Percentiles rank a stretch among this genome's conserved stretches.
Conservation (phyloP, 2,113 vertebrate genomes). For the Vombatus ursinus region DNA sequence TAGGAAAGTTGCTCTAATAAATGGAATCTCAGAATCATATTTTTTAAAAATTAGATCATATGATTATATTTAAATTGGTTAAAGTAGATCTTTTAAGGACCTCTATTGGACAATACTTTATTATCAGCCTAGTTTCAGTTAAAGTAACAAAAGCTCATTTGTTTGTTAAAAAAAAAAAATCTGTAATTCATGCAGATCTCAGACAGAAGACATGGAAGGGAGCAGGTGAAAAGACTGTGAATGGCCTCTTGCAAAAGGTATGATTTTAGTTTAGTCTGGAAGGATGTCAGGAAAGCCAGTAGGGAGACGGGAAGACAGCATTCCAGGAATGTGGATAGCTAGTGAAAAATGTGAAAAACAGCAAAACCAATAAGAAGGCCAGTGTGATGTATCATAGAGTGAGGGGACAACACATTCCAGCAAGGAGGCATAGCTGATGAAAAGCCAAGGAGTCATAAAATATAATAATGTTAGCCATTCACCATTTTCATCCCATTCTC, state of each 20-base stretch:
- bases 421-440: neutral
- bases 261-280: neutral
- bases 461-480: neutral
- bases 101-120: too few species aligned
- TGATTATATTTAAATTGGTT: neutral
- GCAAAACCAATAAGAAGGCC: neutral
- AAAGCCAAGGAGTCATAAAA: neutral
- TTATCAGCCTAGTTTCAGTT: too few species aligned
- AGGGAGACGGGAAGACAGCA: neutral
- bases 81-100: neutral
- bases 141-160: neutral
- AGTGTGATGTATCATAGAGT: neutral
- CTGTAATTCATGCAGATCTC: neutral
- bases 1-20: neutral
- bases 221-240: neutral
- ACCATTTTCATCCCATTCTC: neutral
- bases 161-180: neutral
- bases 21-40: neutral
- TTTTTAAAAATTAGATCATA: neutral
- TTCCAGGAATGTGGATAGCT: neutral
- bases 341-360: neutral
- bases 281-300: neutral
- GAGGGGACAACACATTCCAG: neutral
- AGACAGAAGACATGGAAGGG: neutral
- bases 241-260: neutral